Percentiles rank a stretch among this genome's conserved stretches.
Evolutionary conservation across 1,140 invertebrate genomes (phyloP).

Genomic region (Drosophila leontia): DNA sequence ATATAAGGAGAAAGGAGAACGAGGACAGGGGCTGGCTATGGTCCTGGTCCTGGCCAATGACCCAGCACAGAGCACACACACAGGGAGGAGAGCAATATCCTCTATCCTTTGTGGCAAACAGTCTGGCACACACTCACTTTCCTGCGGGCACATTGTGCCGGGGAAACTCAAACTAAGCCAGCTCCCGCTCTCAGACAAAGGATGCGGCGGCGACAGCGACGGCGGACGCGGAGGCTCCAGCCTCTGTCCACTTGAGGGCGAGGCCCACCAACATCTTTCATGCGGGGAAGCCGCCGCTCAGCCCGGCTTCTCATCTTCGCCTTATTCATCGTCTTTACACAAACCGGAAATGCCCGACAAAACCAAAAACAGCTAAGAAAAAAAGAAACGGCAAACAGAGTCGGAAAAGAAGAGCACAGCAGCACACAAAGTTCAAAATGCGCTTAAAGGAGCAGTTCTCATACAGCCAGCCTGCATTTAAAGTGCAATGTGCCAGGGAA

Average conservation of each 20-base stretch:
- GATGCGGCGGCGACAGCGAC: constrained; percentile 17
- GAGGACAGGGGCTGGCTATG: neutral
- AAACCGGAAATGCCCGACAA: constrained; percentile 71
- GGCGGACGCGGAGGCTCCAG: constrained; percentile 8
- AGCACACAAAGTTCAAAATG: constrained; percentile 65
- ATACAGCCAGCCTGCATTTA: constrained; percentile 52
- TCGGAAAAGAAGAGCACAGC: neutral
- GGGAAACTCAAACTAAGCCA: constrained; percentile 33
- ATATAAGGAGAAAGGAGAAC: constrained; percentile 2
- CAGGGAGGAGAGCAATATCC: constrained; percentile 48
- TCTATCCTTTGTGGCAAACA: constrained; percentile 54
- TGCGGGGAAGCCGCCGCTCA: constrained; percentile 26
- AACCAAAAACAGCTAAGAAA: constrained; percentile 20
- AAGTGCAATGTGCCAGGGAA: constrained; percentile 76
- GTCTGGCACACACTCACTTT: constrained; percentile 63
- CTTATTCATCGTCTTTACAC: constrained; percentile 46
- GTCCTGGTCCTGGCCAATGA: constrained; percentile 54
- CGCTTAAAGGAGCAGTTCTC: constrained; percentile 63
- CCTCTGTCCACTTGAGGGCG: constrained; percentile 38
- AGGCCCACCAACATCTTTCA: constrained; percentile 38
- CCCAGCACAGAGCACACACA: constrained; percentile 41
- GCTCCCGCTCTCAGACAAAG: constrained; percentile 54
- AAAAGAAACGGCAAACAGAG: constrained; percentile 3
- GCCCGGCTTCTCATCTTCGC: constrained; percentile 32
- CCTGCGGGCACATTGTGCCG: constrained; percentile 62